These are phyloP conservation scores for Drosophila obscura DNA, from an alignment of 1,140 invertebrate genomes.

Conservation along the genomic window DNA sequence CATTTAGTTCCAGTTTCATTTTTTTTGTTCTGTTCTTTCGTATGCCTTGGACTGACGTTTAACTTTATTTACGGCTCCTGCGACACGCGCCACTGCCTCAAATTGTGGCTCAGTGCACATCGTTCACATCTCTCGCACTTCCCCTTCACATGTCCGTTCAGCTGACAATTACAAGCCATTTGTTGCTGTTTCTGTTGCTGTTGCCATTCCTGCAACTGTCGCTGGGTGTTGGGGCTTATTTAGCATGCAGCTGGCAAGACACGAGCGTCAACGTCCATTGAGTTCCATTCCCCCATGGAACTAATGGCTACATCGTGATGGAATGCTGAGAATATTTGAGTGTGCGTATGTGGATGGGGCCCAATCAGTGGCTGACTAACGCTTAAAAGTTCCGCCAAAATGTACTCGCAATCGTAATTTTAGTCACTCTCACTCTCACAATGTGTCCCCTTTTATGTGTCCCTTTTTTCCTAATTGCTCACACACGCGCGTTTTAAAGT, in stretches of 20 bases:
- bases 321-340: constrained; percentile 34
- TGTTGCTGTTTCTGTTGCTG: constrained; percentile 20
- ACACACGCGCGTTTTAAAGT: constrained; percentile 62
- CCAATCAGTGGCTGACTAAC: constrained; percentile 47
- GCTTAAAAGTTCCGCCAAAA: constrained; percentile 27
- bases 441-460: too few relatives aligned
- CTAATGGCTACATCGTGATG: constrained; percentile 64
- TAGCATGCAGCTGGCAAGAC: constrained; percentile 65
- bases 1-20: not conserved
- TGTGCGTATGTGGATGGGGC: not conserved
- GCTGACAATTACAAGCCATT: constrained; percentile 72
- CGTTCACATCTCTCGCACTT: not conserved
- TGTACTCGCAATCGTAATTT: constrained; percentile 19
- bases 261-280: constrained; percentile 63
- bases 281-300: constrained; percentile 40
- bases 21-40: constrained; percentile 16
- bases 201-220: constrained; percentile 33
- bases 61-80: constrained; percentile 65
- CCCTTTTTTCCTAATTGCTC: constrained; percentile 49
- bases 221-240: constrained; percentile 38
- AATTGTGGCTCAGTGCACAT: constrained; percentile 36
- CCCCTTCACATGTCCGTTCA: constrained; percentile 57
- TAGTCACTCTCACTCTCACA: constrained; percentile 11
- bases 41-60: constrained; percentile 36
- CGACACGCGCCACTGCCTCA: constrained; percentile 68